Conservation (phyloP, 2,797 vertebrate species). For the Threskiornis aethiopicus region DNA sequence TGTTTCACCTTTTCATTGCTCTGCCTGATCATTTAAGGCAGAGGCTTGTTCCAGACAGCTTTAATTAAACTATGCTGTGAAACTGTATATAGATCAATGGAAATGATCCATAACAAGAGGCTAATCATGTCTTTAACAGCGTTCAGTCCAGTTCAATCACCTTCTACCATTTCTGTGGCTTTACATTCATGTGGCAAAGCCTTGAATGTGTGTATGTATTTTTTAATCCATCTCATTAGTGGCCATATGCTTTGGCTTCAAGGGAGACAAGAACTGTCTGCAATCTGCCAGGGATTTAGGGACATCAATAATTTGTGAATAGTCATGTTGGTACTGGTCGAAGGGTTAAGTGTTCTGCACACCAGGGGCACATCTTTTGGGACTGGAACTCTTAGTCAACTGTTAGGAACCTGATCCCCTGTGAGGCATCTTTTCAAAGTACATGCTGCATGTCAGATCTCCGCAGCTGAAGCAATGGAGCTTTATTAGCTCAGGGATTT, state of each 20-base stretch:
- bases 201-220: conserved; percentile 67
- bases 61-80: conserved; percentile 80
- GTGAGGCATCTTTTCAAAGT: conserved; percentile 66
- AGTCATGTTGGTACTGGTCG: conserved; percentile 79
- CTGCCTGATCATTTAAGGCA: conserved; percentile 67
- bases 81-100: conserved; percentile 83
- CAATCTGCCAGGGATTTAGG: conserved; percentile 86
- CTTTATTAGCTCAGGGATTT: conserved; percentile 78
- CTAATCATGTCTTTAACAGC: conserved; percentile 81
- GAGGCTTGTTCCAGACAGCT: conserved; percentile 78
- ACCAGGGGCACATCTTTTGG: conserved; percentile 76
- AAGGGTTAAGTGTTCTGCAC: conserved; percentile 86
- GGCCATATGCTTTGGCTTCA: conserved; percentile 84
- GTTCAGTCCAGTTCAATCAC: conserved; percentile 76
- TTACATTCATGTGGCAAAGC: conserved; percentile 70
- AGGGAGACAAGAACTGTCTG: conserved; percentile 73
- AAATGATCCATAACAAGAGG: conserved; percentile 81
- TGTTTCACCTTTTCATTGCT: conserved; percentile 66
- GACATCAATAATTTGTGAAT: conserved; percentile 90
- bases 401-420: conserved; percentile 76
- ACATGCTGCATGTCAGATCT: conserved; percentile 71
- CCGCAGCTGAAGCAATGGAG: conserved; percentile 64
- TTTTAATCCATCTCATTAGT: conserved; percentile 80
- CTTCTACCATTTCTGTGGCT: conserved; percentile 72
- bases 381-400: conserved; percentile 74